These are phyloP conservation scores for Ormyrus rosae DNA, from an alignment of 2,888 invertebrate species.

Conservation along the genomic window DNA sequence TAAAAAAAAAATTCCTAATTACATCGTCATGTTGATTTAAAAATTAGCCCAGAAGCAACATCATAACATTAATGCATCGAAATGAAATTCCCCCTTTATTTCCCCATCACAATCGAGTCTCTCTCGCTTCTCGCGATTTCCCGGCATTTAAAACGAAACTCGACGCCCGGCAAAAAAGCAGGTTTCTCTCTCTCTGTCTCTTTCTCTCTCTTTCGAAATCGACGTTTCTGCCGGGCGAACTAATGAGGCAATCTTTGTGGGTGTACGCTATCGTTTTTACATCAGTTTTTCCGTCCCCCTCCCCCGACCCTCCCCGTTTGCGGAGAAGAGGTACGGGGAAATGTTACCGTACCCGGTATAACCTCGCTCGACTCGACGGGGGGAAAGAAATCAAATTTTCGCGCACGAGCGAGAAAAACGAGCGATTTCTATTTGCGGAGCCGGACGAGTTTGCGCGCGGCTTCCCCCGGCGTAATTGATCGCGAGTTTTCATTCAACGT, in stretches of 20 bases:
- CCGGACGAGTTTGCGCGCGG: neutral
- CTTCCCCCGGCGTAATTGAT: neutral
- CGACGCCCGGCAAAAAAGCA: too few relatives aligned
- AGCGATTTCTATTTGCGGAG: slow-evolving; percentile 20
- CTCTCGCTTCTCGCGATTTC: too few relatives aligned
- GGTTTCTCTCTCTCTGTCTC: too few relatives aligned
- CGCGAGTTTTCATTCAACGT: slow-evolving; percentile 1
- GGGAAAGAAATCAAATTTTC: slow-evolving; percentile 28
- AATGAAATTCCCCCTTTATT: too few relatives aligned
- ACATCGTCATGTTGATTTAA: too few relatives aligned
- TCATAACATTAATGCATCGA: too few relatives aligned
- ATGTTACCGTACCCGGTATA: neutral
- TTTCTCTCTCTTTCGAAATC: too few relatives aligned
- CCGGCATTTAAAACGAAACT: too few relatives aligned
- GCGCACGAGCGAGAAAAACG: slow-evolving; percentile 31
- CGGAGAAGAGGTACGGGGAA: neutral
- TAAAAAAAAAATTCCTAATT: too few relatives aligned
- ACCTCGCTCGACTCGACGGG: neutral
- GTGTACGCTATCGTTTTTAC: slow-evolving; percentile 13
- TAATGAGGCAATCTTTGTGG: slow-evolving; percentile 28
- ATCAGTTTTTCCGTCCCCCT: neutral
- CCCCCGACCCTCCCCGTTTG: neutral
- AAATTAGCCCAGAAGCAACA: too few relatives aligned
- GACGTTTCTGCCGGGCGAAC: neutral
- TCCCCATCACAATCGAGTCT: too few relatives aligned